phyloP scores from a whole-genome alignment of 2,888 invertebrate species.

The Willowsia nigromaculata region DNA sequence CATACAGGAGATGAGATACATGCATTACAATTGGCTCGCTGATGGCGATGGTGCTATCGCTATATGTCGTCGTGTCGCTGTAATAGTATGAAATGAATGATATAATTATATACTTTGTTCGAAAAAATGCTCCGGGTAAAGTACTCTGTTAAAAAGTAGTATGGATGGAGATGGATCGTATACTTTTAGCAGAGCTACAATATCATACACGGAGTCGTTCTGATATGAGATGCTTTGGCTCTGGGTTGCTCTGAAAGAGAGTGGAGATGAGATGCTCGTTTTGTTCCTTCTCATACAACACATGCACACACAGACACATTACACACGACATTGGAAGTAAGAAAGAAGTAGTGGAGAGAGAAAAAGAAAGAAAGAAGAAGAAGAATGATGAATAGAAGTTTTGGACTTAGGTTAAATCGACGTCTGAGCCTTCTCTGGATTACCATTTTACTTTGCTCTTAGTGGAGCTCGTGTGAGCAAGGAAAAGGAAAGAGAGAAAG shows the following conservation, averaged over 20 bases:
- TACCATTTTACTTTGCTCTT: slow-evolving; percentile 70
- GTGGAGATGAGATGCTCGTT: slow-evolving; percentile 39
- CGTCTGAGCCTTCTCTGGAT: slow-evolving; percentile 75
- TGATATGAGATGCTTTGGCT: slow-evolving; percentile 4
- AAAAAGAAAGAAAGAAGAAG: slow-evolving; percentile 46
- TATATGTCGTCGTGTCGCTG: slow-evolving; percentile 4
- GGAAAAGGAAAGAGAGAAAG: slow-evolving; percentile 65
- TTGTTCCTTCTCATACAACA: slow-evolving; percentile 4
- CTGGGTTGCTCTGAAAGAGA: neutral
- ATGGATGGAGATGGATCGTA: slow-evolving; percentile 49
- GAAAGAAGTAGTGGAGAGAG: slow-evolving; percentile 45
- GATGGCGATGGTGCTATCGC: neutral
- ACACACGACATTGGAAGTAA: slow-evolving; percentile 16
- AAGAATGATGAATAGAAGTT: slow-evolving; percentile 78
- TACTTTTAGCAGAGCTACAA: neutral
- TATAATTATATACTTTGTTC: slow-evolving; percentile 55
- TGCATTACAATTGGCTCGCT: slow-evolving; percentile 19
- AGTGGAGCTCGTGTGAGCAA: slow-evolving; percentile 59
- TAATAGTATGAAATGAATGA: slow-evolving; percentile 39
- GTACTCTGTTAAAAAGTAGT: slow-evolving; percentile 59
- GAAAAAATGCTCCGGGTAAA: slow-evolving; percentile 38
- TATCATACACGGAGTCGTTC: neutral
- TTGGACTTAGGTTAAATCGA: slow-evolving; percentile 79
- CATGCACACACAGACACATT: neutral
- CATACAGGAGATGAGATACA: slow-evolving; percentile 1